phyloP scores from a whole-genome alignment of 1,140 invertebrate genomes.

The Psilanteris sp. region DNA sequence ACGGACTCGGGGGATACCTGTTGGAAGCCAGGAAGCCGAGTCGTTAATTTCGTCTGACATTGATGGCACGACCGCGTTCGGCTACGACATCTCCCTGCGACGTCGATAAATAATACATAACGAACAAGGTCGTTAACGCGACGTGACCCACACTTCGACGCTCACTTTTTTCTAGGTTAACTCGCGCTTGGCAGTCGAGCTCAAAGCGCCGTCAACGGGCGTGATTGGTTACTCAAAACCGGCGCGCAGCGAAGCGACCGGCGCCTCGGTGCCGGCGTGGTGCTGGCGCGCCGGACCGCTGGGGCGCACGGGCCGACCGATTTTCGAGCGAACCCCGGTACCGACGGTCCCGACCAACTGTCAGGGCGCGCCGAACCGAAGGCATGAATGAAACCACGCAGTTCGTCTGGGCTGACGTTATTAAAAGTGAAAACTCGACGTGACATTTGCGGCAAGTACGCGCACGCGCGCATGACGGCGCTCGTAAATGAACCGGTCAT shows the following conservation, averaged over 20 bases:
- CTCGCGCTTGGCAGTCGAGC: not conserved
- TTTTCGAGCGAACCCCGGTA: no score
- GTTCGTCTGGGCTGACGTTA: conserved; percentile 10
- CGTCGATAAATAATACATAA: conserved; percentile 70
- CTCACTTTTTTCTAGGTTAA: conserved; percentile 42
- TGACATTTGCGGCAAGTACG: conserved; percentile 12
- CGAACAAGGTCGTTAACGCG: conserved; percentile 67
- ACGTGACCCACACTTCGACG: conserved; percentile 38
- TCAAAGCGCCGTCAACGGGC: no score
- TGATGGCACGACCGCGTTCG: conserved; percentile 67
- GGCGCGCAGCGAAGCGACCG: no score
- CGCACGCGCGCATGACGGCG: not conserved
- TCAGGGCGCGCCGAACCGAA: conserved; percentile 8
- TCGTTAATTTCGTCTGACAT: conserved; percentile 76
- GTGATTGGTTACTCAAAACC: no score
- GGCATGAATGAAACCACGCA: conserved; percentile 38
- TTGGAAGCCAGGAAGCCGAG: conserved; percentile 73
- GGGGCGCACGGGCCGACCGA: no score
- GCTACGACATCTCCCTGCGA: conserved; percentile 61
- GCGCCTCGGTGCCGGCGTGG: no score
- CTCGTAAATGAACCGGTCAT: conserved; percentile 28
- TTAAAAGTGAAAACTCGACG: conserved; percentile 36
- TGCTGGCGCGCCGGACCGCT: no score
- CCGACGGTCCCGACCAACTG: no score
- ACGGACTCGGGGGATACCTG: conserved; percentile 49